A percentile compares a stretch with the other conserved stretches of the same genome.
Evolutionary conservation across 2,797 vertebrate genomes (phyloP).

Genomic region (Falco rusticolus): DNA sequence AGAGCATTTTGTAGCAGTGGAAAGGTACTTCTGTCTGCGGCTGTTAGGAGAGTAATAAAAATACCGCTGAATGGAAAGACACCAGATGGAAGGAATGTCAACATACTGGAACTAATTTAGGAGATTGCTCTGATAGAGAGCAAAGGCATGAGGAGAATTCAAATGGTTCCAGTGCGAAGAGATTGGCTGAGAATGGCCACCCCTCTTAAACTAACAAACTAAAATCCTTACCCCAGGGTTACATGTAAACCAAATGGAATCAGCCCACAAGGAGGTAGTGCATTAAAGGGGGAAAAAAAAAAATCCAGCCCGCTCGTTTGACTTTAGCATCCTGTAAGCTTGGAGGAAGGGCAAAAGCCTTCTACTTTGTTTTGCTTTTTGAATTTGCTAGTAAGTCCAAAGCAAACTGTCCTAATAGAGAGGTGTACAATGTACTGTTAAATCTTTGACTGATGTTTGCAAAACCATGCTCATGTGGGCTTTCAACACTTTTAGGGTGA

Average conservation of each 20-base stretch:
- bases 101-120: slow-evolving; percentile 76
- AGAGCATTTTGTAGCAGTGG: slow-evolving; percentile 68
- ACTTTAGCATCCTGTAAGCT: not conserved
- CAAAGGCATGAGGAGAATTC: slow-evolving; percentile 74
- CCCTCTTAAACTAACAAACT: slow-evolving; percentile 73
- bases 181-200: slow-evolving; percentile 44
- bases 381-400: not conserved
- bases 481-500: not conserved
- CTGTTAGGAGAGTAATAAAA: slow-evolving; percentile 74
- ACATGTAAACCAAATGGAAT: slow-evolving; percentile 66
- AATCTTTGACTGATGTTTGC: not conserved
- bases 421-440: not conserved
- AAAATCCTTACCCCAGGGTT: slow-evolving; percentile 66
- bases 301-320: not conserved
- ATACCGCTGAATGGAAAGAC: slow-evolving; percentile 71
- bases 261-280: slow-evolving; percentile 52
- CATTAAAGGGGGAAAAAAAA: not conserved
- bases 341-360: not conserved
- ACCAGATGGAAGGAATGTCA: slow-evolving; percentile 73
- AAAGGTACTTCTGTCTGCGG: slow-evolving; percentile 73
- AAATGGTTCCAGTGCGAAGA: slow-evolving; percentile 53
- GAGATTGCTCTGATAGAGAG: slow-evolving; percentile 71
- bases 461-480: not conserved
- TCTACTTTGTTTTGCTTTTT: not conserved
- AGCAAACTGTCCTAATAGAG: not conserved